Base-by-base conservation (phyloP, 2,797 vertebrate genomes). In the Malurus splendens region DNA sequence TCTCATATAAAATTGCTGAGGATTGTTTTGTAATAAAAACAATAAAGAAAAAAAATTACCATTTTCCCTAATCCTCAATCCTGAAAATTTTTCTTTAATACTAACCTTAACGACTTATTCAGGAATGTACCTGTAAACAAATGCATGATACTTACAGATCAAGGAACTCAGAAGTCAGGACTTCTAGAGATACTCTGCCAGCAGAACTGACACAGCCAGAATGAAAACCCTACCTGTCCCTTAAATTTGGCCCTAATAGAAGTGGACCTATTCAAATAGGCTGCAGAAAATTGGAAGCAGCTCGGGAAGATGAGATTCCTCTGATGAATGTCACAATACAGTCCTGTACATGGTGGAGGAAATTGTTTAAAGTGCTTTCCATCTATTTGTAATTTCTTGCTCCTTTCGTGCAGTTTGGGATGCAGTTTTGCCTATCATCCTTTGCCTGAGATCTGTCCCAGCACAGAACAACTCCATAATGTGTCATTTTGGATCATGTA, bases 281-380 rank as follows among this genome's bases (percentile, higher is more conserved):
- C 27, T 92, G 41, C 56, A 86, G 52, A 77, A 90, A 93, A 90
- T 42, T 62, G 45, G 24, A 72, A 90, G 82, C 33, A 81, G 28
- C 66, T 72, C 74, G 23, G 42, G 57, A 89, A 91, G 76, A 90
- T 90, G 66, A 89, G 87, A 92, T 92, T 90, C 78, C 66, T 78
- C 48, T 81, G 79, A 89, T 72, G 62, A 87, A 89, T 82, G 62
- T 78, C 82, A 89, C 70, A 55, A 50, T 30, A 78, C 14, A 71
- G 44, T 28, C 23, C 57, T 52, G 32, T 64, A 79, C 27, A 22
- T 38, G 48, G 20, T 25, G 19, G 48, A 81, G 33, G 24, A 80
- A 60, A 87, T 62, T 51, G 55, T 87, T 89, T 85, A 28, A 91
- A 78, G 62, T 50, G 22, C 15, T 91, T 86, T 81, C 56, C 30